Conservation (phyloP, 2,113 vertebrate species). For the Stegostoma tigrinum region DNA sequence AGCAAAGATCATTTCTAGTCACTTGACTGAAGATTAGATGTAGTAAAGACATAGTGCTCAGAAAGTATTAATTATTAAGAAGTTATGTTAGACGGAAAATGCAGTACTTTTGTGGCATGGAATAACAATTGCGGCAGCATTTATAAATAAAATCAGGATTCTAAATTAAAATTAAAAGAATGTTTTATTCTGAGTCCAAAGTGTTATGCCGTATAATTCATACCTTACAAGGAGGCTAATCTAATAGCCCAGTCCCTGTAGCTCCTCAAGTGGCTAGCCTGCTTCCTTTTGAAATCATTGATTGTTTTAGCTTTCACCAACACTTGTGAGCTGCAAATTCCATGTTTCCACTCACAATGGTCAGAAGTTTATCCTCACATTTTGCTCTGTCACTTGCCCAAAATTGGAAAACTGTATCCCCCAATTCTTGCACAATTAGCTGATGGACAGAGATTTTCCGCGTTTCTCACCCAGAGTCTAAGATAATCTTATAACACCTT, state of each 20-base stretch:
- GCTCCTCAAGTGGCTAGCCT: neutral
- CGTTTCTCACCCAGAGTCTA: neutral
- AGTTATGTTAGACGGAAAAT: neutral
- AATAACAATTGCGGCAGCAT: neutral
- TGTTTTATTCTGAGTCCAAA: neutral
- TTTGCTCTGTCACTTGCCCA: neutral
- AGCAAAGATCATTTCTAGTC: conserved; percentile 13
- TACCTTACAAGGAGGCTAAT: neutral
- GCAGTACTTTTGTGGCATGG: neutral
- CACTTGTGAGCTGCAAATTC: neutral
- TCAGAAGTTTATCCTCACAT: neutral
- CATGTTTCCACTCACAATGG: neutral
- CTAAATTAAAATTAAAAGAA: neutral
- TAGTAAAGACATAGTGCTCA: neutral
- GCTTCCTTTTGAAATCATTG: neutral
- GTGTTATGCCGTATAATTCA: neutral
- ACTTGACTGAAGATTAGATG: neutral
- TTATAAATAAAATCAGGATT: neutral
- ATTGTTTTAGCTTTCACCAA: neutral
- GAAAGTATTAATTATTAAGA: neutral
- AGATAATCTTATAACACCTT: neutral
- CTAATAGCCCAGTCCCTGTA: neutral
- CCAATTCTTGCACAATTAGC: neutral
- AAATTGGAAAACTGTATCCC: neutral
- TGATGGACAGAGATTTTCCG: neutral